Percentiles rank a stretch among this genome's conserved stretches.
Evolutionary conservation across 2,797 vertebrate genomes (phyloP).

Genomic region (Urocyon cinereoargenteus): DNA sequence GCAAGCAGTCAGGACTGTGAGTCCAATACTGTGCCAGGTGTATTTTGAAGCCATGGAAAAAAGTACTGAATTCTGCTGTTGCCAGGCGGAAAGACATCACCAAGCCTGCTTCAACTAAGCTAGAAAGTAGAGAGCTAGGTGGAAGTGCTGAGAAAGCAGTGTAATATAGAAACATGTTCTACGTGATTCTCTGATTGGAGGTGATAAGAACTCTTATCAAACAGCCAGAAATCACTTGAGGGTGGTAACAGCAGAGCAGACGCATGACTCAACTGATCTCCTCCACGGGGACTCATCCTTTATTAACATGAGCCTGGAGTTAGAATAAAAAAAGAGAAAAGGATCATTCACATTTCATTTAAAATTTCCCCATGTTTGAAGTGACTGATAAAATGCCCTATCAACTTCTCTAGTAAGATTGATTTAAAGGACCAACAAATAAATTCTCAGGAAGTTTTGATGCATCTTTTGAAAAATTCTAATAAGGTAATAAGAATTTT

Average conservation of each 20-base stretch:
- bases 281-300: neutral
- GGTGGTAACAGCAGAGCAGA: neutral
- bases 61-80: neutral
- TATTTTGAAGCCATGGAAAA: neutral
- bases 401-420: neutral
- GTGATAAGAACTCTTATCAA: neutral
- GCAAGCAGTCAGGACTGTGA: neutral
- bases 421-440: neutral
- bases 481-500: neutral
- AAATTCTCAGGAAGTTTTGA: neutral
- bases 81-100: neutral
- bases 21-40: no score
- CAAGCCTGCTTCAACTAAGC: neutral
- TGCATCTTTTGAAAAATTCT: neutral
- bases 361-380: neutral
- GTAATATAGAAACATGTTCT: fast-evolving
- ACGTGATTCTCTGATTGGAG: neutral
- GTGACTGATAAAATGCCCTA: neutral
- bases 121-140: neutral
- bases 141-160: neutral
- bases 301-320: neutral
- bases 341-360: neutral
- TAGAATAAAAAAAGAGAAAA: neutral
- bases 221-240: neutral
- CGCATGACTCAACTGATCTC: neutral